Evolutionary conservation across 2,113 vertebrate genomes (phyloP).

Genomic region (Tupaia chinensis): DNA sequence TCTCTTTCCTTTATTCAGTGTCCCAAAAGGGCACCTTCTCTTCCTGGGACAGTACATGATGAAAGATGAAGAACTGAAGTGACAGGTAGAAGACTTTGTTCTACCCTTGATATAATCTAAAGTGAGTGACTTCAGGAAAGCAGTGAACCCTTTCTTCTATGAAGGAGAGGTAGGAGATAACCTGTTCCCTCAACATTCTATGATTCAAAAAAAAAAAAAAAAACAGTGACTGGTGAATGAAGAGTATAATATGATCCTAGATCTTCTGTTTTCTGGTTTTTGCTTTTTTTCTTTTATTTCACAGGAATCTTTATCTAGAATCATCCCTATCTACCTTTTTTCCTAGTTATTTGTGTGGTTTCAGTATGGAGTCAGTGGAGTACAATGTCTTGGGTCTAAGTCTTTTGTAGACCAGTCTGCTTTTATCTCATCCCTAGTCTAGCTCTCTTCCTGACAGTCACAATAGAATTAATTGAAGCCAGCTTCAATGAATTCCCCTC

Average conservation of each 20-base stretch:
- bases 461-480: background rate
- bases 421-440: background rate
- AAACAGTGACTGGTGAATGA: background rate
- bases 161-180: background rate
- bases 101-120: background rate
- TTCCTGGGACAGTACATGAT: background rate
- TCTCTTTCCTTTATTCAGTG: background rate
- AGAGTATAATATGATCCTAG: background rate
- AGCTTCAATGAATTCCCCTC: background rate
- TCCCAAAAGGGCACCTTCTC: conserved; percentile 24
- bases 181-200: background rate
- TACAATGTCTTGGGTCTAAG: background rate
- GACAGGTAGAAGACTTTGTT: background rate
- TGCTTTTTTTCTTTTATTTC: background rate
- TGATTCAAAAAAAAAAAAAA: background rate
- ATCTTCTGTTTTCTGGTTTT: background rate
- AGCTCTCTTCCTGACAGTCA: background rate
- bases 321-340: background rate
- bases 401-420: background rate
- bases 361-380: background rate
- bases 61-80: background rate
- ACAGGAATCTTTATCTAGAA: background rate
- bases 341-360: background rate
- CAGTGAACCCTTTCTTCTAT: background rate
- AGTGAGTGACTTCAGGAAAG: background rate